Base-by-base conservation (phyloP, 2,888 invertebrate species). In the Embidobia sp. region DNA sequence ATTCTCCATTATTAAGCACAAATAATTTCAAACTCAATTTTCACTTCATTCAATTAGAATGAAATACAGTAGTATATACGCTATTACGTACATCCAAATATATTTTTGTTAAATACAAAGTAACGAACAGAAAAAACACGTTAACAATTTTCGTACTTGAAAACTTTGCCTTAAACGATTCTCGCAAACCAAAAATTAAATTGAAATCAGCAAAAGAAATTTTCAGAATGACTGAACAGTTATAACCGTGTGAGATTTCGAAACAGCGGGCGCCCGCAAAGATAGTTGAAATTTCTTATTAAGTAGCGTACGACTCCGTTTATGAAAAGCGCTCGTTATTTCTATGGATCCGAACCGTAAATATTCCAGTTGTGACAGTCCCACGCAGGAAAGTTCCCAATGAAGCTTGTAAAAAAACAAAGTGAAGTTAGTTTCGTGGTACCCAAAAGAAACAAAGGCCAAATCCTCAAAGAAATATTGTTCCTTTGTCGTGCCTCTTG, bases 341-440 rank as follows among this genome's bases (percentile, higher is more conserved):
- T 78, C 77, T 55, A 53, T 42, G 61, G 76, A 80, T 78, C 67
- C 66, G 61, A 73, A 72, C 69, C 77, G 80, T 81, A 83, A 81
- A 84, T 82, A 81, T 81, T 66, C 73, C 35, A 51, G 63, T 55
- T 67, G 55, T 77, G 79, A 46, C 79, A 79, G 77, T 35, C 67
- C n/a, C 40, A 51, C 35, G 73, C 61, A 33, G 66, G 77, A 78
- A 81, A 80, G 73, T 80, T 79, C 49, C 72, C 80, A 82, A 81
- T 64, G 72, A 70, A 61, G 66, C 61, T 63, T 64, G 59, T 29
- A 70, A 70, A 37, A 53, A 46, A 61, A 77, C 49, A 53, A 70
- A 77, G 35, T 63, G 35, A 31, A 63, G 67, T 51, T 51, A 66
- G 61, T 75, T 53, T 35, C 16, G 26, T 55, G 29, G 53, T 16